Evolutionary conservation across 2,113 vertebrate species (phyloP), one percentile per base, ranked within the genome.

Genomic region (Progne subis): DNA sequence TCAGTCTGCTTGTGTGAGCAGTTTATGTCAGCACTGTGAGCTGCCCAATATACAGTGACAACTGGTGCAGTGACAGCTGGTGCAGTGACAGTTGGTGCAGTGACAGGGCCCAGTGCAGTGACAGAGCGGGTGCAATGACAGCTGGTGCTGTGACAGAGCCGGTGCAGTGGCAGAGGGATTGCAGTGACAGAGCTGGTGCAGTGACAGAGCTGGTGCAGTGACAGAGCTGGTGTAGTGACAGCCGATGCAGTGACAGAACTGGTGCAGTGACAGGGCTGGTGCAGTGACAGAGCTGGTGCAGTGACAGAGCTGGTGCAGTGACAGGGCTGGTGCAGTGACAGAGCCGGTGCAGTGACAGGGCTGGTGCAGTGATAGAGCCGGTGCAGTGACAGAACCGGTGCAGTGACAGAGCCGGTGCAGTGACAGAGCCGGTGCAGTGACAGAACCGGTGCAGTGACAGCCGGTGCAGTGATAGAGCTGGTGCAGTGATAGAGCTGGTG

Each of bases 61-160:
- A 13, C 6, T 4, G 2, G 23, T 72, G 39, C 2, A 0, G 68
- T 1, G 1, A 24, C 34, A 34, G 15, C 19, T 1, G 17, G 16
- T 7, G 28, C 6, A 17, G 52, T 8, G 55, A n/a, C 55, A 56
- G 28, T 28, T 8, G 53, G 29, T 17, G 70, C 5, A 1, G 78
- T 16, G 59, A 3, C 55, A 41, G 12, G n/a, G n/a, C n/a, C n/a
- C n/a, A n/a, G n/a, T 6, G 52, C 15, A 16, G 52, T 19, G 49
- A 25, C 24, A 26, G 49, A 6, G 29, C 17, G 0, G 6, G 18
- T 34, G 76, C 4, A 1, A 4, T 46, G 37, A 16, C 26, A 46
- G 53, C 56, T 0, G 12, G 4, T 23, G 46, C 6, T 2, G 57
- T 63, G 49, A 53, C 49, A 11, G 52, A 11, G 52, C 10, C 6